A percentile compares a stretch with the other conserved stretches of the same genome.
Evolutionary conservation across 2,113 vertebrate genomes (phyloP).

Genomic region (Channa argus): DNA sequence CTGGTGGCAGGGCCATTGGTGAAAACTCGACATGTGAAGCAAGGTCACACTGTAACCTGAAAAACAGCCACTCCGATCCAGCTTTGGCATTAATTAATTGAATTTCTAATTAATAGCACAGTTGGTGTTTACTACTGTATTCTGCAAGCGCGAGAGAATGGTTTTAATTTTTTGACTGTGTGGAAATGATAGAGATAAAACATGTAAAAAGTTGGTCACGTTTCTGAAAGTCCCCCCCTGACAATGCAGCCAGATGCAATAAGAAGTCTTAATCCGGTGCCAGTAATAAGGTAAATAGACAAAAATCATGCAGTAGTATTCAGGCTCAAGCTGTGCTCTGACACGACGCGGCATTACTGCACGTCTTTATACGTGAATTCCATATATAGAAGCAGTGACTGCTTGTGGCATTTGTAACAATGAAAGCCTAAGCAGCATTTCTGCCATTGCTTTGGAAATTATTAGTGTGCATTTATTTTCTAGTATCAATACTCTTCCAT

Average conservation of each 20-base stretch:
- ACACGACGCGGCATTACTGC: constrained; percentile 28
- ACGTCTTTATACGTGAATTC: constrained; percentile 50
- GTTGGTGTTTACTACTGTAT: constrained; percentile 51
- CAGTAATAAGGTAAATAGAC: constrained; percentile 55
- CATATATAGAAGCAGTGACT: constrained; percentile 44
- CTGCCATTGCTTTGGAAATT: constrained; percentile 67
- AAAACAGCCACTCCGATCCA: constrained; percentile 28
- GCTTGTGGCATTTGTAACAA: constrained; percentile 40
- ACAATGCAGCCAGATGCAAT: constrained; percentile 38
- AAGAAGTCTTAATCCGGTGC: constrained; percentile 45
- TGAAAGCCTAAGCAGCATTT: constrained; percentile 24
- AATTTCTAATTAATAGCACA: constrained; percentile 61
- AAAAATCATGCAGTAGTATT: constrained; percentile 69
- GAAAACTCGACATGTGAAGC: constrained; percentile 20
- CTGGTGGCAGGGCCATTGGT: constrained; percentile 9
- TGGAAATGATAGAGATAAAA: constrained; percentile 22
- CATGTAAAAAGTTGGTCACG: constrained; percentile 21
- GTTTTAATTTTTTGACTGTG: neutral
- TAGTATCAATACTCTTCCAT: neutral
- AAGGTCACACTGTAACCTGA: constrained; percentile 34
- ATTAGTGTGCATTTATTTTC: constrained; percentile 53
- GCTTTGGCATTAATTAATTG: constrained; percentile 48
- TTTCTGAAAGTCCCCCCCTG: constrained; percentile 20
- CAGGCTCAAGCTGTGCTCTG: constrained; percentile 46
- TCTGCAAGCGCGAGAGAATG: constrained; percentile 20